Evolutionary conservation across 1,140 invertebrate species (phyloP).

Genomic region (Hermatobates lingyangjiaoensis): DNA sequence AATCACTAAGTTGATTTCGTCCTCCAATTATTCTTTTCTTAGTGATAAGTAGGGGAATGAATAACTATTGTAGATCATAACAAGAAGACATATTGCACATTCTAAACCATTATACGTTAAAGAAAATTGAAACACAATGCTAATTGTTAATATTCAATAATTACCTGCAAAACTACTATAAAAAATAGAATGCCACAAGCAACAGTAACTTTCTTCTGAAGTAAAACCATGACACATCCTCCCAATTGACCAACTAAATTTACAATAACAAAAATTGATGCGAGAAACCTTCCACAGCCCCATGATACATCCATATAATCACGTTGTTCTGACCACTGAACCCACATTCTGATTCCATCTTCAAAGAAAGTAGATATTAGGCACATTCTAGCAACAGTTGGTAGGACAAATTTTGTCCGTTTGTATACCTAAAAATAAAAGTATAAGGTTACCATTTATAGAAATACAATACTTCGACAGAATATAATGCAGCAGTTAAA

Average conservation of each 20-base stretch:
- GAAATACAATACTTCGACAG: too few species aligned
- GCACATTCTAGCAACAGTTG: slow-evolving; percentile 86
- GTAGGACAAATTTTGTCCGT: slow-evolving; percentile 81
- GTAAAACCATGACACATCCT: slow-evolving; percentile 87
- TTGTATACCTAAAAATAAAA: slow-evolving; percentile 58
- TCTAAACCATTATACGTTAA: too few species aligned
- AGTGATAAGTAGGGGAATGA: too few species aligned
- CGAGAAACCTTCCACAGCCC: slow-evolving; percentile 87
- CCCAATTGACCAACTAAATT: slow-evolving; percentile 92
- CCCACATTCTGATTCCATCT: slow-evolving; percentile 98
- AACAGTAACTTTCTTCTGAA: slow-evolving; percentile 78
- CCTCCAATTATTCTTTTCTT: too few species aligned
- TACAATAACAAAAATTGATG: slow-evolving; percentile 76
- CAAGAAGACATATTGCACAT: too few species aligned
- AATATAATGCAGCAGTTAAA: too few species aligned
- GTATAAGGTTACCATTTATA: too few species aligned
- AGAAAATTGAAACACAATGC: background rate
- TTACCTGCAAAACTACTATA: slow-evolving; percentile 86
- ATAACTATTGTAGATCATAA: too few species aligned
- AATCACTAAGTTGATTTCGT: too few species aligned
- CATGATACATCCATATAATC: slow-evolving; percentile 97
- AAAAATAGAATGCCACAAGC: slow-evolving; percentile 89
- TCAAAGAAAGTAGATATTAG: slow-evolving; percentile 99
- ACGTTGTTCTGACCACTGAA: slow-evolving; percentile 93
- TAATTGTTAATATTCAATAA: slow-evolving; percentile 1